Conservation (phyloP, 2,113 vertebrate genomes). For the Mandrillus leucophaeus region DNA sequence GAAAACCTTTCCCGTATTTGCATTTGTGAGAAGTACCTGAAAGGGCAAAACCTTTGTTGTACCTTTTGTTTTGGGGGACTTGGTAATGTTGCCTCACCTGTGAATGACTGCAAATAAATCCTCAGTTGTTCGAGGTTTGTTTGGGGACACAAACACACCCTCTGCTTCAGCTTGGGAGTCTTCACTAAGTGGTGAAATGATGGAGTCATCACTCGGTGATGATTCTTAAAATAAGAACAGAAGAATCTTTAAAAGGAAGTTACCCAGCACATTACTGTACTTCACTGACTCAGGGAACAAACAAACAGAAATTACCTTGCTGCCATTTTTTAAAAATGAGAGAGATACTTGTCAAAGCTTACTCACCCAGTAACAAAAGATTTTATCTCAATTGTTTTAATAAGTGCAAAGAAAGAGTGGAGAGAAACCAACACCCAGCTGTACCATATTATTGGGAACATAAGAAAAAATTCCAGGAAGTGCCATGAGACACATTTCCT, state of each 20-base stretch:
- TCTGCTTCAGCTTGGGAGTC: slow-evolving; percentile 93
- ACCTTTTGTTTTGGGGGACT: background rate
- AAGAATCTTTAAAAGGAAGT: slow-evolving; percentile 55
- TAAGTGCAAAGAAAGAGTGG: slow-evolving; percentile 17
- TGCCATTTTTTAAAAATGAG: background rate
- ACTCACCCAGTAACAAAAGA: background rate
- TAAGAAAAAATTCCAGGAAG: background rate
- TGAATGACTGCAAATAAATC: slow-evolving; percentile 99
- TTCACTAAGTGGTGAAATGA: slow-evolving; percentile 93
- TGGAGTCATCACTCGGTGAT: slow-evolving; percentile 92
- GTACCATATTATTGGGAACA: background rate
- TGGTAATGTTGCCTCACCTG: slow-evolving; percentile 86
- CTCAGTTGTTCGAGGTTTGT: slow-evolving; percentile 97
- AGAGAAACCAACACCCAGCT: background rate
- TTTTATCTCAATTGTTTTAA: background rate
- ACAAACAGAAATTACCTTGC: background rate
- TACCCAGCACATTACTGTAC: fast-evolving
- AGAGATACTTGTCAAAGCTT: background rate
- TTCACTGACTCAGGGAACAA: background rate
- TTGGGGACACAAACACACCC: slow-evolving; percentile 93
- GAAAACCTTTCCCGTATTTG: background rate
- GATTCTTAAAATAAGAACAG: slow-evolving; percentile 84
- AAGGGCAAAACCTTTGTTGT: background rate
- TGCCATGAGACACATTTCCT: background rate
- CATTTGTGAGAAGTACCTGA: background rate